Evolutionary conservation across 1,140 invertebrate species (phyloP).

Genomic region (Pseudomyrmex flavicornis): DNA sequence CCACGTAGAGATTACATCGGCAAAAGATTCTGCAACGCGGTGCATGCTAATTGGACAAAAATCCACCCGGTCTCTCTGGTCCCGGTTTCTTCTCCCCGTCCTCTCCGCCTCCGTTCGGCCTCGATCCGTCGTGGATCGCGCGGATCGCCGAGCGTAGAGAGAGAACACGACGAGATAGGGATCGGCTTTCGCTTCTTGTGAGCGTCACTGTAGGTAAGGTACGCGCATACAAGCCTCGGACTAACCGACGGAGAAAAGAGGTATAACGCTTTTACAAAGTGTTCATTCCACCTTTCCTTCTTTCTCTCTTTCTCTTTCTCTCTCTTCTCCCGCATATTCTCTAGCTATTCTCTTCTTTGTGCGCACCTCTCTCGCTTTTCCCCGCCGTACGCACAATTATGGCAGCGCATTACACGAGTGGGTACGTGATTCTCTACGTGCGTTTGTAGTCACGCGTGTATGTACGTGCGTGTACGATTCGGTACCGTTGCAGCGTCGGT

Average conservation of each 20-base stretch:
- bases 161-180: constrained; percentile 73
- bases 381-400: constrained; percentile 65
- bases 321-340: background rate
- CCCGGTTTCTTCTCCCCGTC: background rate
- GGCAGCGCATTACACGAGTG: constrained; percentile 67
- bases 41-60: constrained; percentile 78
- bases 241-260: constrained; percentile 68
- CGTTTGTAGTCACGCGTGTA: background rate
- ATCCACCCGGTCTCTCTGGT: constrained; percentile 39
- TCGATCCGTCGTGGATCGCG: constrained; percentile 23
- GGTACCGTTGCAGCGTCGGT: constrained; percentile 48
- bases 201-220: constrained; percentile 74
- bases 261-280: constrained; percentile 76
- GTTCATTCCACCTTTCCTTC: constrained; percentile 45
- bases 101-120: constrained; percentile 23
- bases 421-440: constrained; percentile 25
- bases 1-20: constrained; percentile 66
- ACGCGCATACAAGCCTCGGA: constrained; percentile 60
- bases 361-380: constrained; percentile 52
- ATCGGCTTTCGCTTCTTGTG: constrained; percentile 76
- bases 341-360: background rate
- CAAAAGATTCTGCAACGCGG: constrained; percentile 73
- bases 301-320: background rate
- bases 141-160: constrained; percentile 70
- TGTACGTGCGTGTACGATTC: background rate